Percentiles rank a stretch among this genome's conserved stretches.
Conservation (phyloP, 2,888 invertebrate species). For the Drosophila limbata region DNA sequence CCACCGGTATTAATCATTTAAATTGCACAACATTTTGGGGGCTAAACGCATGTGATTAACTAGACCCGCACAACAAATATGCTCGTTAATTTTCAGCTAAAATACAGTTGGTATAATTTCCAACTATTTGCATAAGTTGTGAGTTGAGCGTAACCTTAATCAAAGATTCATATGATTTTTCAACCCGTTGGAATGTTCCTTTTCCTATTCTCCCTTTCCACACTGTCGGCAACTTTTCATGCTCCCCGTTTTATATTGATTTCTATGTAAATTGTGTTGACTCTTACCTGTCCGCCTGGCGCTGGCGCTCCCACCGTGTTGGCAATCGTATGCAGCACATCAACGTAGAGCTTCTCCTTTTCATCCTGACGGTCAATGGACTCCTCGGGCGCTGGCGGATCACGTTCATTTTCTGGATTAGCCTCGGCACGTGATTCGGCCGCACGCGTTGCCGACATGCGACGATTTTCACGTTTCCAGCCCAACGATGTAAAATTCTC, state of each 20-base stretch:
- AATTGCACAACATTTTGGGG: slow-evolving; percentile 68
- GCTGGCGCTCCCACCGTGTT: slow-evolving; percentile 94
- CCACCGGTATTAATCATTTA: slow-evolving; percentile 72
- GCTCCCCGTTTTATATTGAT: slow-evolving; percentile 48
- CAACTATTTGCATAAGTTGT: slow-evolving; percentile 73
- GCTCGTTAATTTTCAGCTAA: slow-evolving; percentile 56
- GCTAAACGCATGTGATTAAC: slow-evolving; percentile 65
- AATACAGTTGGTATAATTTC: slow-evolving; percentile 61
- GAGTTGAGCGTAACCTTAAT: slow-evolving; percentile 38
- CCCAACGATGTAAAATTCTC: slow-evolving; percentile 96
- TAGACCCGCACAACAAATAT: slow-evolving; percentile 31
- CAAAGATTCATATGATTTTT: slow-evolving; percentile 65
- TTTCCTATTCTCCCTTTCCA: background rate
- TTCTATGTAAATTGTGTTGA: slow-evolving; percentile 20
- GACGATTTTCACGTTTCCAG: slow-evolving; percentile 96
- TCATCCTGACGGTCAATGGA: slow-evolving; percentile 84
- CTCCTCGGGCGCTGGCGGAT: slow-evolving; percentile 83
- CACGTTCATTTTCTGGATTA: slow-evolving; percentile 86
- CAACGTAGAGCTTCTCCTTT: slow-evolving; percentile 92
- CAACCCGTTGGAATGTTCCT: background rate
- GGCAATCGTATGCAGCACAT: slow-evolving; percentile 97
- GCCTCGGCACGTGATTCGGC: slow-evolving; percentile 91
- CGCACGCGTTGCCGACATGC: slow-evolving; percentile 91
- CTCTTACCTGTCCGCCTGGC: slow-evolving; percentile 88
- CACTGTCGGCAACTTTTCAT: background rate